Conservation (phyloP, 2,797 vertebrate species). For the Gambelia wislizenii region DNA sequence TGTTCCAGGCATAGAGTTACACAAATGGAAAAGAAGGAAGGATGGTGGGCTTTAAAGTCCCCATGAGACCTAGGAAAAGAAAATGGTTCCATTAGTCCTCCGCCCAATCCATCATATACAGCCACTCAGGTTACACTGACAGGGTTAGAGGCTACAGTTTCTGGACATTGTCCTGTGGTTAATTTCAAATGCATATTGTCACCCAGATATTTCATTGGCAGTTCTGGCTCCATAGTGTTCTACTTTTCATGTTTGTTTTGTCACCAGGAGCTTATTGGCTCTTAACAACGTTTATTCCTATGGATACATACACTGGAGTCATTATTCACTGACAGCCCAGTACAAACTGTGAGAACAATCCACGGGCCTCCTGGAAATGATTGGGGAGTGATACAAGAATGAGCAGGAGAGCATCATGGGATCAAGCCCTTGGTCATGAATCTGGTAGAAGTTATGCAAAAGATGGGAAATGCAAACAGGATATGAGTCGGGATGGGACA, state of each 20-base stretch:
- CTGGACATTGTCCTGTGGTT: neutral
- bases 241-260: neutral
- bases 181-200: neutral
- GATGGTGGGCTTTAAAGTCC: neutral
- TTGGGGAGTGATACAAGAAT: neutral
- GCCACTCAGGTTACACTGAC: neutral
- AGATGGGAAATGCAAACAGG: no score
- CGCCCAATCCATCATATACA: neutral
- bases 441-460: neutral
- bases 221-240: neutral
- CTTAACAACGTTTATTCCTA: neutral
- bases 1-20: neutral
- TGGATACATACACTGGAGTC: neutral
- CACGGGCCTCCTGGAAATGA: neutral
- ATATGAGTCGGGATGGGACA: no score
- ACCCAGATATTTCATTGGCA: neutral
- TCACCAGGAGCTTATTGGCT: neutral
- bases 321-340: neutral
- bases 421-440: neutral
- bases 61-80: neutral
- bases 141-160: neutral
- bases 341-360: neutral
- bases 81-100: neutral
- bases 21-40: neutral
- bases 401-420: neutral